Conservation (phyloP, 1,140 invertebrate genomes). For the Dendroctonus ponderosae region DNA sequence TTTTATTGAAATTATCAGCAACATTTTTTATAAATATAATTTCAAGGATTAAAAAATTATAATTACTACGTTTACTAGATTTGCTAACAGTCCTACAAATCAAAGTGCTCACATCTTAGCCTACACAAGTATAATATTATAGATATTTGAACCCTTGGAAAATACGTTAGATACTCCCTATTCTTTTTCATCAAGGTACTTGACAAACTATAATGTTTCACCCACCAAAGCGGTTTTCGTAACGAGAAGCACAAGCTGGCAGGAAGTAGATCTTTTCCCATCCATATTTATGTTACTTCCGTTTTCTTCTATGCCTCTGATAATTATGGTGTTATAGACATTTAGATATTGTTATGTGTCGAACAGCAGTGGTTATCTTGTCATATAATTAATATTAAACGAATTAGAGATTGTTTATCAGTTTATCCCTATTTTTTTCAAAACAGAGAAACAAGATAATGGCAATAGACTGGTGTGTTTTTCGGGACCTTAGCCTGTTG, state of each 20-base stretch:
- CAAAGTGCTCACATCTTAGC: too few relatives aligned
- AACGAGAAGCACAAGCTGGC: background rate
- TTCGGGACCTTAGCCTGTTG: too few relatives aligned
- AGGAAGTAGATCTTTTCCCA: conserved; percentile 10
- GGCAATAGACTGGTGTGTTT: background rate
- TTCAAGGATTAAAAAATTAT: background rate
- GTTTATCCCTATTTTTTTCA: background rate
- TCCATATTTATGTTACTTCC: conserved; percentile 2
- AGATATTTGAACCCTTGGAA: background rate
- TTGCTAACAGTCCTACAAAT: too few relatives aligned
- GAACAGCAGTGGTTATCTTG: background rate
- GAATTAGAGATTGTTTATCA: background rate
- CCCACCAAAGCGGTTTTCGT: background rate
- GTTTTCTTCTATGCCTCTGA: conserved; percentile 2
- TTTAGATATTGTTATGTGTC: background rate
- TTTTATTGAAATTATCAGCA: background rate
- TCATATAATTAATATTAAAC: background rate
- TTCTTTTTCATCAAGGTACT: background rate
- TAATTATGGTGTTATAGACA: background rate
- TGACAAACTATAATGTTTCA: conserved; percentile 5
- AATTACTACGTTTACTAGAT: too few relatives aligned
- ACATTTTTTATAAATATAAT: background rate
- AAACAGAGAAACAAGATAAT: background rate
- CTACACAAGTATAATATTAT: background rate
- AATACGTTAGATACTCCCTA: conserved; percentile 1